A percentile compares a stretch with the other conserved stretches of the same genome.
These are phyloP conservation scores for Carduelis carduelis DNA, from an alignment of 2,797 vertebrate genomes.

Conservation along the genomic window DNA sequence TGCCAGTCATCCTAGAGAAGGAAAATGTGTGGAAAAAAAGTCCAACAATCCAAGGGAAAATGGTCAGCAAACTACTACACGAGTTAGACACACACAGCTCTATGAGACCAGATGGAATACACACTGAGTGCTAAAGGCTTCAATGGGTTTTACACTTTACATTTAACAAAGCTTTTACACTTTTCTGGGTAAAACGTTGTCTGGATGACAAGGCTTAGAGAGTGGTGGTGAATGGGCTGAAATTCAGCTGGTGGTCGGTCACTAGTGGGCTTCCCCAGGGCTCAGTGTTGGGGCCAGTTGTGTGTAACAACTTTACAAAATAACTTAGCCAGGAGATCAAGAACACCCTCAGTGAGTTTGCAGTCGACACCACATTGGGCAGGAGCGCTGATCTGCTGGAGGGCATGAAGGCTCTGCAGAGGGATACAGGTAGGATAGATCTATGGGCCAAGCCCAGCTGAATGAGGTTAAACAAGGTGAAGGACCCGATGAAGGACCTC, in stretches of 20 bases:
- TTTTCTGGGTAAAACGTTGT: background rate
- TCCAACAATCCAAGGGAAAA: background rate
- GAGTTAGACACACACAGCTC: background rate
- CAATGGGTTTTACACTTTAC: no score
- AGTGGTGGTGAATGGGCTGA: background rate
- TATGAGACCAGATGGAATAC: background rate
- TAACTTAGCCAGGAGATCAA: background rate
- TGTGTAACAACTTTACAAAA: background rate
- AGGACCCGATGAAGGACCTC: background rate
- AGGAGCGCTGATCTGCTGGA: background rate
- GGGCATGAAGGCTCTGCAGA: no score
- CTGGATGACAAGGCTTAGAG: background rate
- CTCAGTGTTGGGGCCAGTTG: background rate
- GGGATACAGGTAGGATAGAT: background rate
- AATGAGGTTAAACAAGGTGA: background rate
- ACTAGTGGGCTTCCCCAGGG: no score
- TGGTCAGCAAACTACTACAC: background rate
- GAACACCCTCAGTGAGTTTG: background rate
- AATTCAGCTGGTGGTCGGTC: background rate
- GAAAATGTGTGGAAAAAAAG: background rate
- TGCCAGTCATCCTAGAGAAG: background rate
- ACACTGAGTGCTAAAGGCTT: background rate
- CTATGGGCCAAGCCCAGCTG: background rate
- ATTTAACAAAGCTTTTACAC: no score
- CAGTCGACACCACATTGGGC: fast-evolving